A percentile compares a stretch with the other conserved stretches of the same genome.
These are phyloP conservation scores for Beris chalybata DNA, from an alignment of 2,888 invertebrate genomes.

Conservation along the genomic window DNA sequence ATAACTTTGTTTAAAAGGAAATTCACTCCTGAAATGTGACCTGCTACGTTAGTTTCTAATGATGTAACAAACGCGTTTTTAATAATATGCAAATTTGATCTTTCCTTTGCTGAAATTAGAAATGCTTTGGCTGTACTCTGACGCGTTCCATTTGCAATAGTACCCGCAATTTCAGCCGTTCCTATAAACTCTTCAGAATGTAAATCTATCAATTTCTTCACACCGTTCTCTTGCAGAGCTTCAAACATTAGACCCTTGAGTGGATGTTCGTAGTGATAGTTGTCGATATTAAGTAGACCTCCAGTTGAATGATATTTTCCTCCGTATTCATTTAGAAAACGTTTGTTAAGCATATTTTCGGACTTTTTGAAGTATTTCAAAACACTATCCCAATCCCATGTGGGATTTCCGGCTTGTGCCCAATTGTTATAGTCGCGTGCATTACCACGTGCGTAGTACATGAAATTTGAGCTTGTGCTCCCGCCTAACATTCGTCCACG, in stretches of 20 bases:
- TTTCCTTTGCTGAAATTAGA: constrained; percentile 63
- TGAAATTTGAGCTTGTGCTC: constrained; percentile 41
- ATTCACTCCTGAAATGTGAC: constrained; percentile 56
- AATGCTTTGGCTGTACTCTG: constrained; percentile 60
- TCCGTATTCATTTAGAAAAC: constrained; percentile 48
- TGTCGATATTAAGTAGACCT: constrained; percentile 62
- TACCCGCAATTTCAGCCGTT: constrained; percentile 61
- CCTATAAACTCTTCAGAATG: constrained; percentile 65
- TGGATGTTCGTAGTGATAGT: constrained; percentile 78
- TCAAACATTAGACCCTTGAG: constrained; percentile 56
- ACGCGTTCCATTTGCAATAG: constrained; percentile 59
- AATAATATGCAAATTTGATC: constrained; percentile 59
- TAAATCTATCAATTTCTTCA: constrained; percentile 59
- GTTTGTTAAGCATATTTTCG: constrained; percentile 48
- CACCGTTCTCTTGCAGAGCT: constrained; percentile 59
- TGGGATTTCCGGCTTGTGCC: constrained; percentile 60
- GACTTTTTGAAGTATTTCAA: constrained; percentile 78
- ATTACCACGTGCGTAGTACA: constrained; percentile 64
- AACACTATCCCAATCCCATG: constrained; percentile 71
- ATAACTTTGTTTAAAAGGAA: constrained; percentile 39
- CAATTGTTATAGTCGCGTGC: constrained; percentile 63
- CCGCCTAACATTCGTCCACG: constrained; percentile 17
- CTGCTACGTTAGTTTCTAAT: constrained; percentile 56
- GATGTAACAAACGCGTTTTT: constrained; percentile 59
- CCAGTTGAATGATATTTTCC: constrained; percentile 48